Conservation (phyloP, 2,797 vertebrate species). For the Diceros bicornis region DNA sequence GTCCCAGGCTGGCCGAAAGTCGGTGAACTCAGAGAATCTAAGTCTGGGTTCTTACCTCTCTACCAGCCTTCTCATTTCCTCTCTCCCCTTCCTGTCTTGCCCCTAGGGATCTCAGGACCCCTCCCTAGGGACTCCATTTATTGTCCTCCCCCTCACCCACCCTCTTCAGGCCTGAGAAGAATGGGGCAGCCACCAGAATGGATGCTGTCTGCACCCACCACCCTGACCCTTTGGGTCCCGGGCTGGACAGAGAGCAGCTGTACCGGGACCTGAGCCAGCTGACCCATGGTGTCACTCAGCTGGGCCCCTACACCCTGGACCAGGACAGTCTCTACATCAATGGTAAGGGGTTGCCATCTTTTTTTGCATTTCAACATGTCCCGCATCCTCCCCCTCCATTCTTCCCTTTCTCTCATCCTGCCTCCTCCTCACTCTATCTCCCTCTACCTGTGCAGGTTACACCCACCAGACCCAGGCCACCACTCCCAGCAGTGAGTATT, state of each 20-base stretch:
- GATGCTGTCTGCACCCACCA: neutral
- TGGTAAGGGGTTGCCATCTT: slow-evolving; percentile 74
- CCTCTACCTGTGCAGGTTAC: neutral
- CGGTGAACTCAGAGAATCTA: neutral
- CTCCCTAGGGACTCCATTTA: neutral
- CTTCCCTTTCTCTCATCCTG: neutral
- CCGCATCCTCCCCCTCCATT: neutral
- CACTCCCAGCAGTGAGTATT: slow-evolving; percentile 26
- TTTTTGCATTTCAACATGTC: neutral
- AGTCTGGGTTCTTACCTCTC: neutral
- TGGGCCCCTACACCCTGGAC: slow-evolving; percentile 87
- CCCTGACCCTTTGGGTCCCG: neutral
- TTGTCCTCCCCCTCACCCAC: too few species aligned
- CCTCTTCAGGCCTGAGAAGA: slow-evolving; percentile 40
- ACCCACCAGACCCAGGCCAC: neutral
- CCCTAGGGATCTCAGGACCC: neutral
- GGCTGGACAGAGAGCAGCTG: slow-evolving; percentile 80
- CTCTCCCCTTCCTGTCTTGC: neutral
- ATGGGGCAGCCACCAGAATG: slow-evolving; percentile 35
- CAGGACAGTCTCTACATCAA: slow-evolving; percentile 78
- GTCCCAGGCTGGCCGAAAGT: neutral
- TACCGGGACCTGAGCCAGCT: slow-evolving; percentile 83
- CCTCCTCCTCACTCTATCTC: neutral
- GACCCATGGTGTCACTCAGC: slow-evolving; percentile 75
- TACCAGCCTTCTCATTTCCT: neutral